Conservation (phyloP, 2,888 invertebrate genomes). For the Physocephala rufipes region DNA sequence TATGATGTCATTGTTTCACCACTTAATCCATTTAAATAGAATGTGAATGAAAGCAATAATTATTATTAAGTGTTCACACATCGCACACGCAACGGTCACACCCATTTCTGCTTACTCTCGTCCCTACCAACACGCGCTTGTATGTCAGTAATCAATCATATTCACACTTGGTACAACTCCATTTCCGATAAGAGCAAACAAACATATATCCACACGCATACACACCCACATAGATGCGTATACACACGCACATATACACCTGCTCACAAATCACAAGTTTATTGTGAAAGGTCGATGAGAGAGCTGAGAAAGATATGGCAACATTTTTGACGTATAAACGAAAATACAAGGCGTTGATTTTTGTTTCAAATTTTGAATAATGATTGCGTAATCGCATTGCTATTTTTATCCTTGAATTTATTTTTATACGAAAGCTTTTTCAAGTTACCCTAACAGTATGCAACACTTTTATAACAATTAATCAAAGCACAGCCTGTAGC, state of each 20-base stretch:
- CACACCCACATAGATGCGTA: too few relatives aligned
- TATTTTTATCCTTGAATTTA: background rate
- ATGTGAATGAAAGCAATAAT: constrained; percentile 9
- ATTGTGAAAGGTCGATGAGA: background rate
- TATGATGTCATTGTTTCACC: background rate
- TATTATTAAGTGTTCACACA: background rate
- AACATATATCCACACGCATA: too few relatives aligned
- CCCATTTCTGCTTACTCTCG: background rate
- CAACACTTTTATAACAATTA: constrained; percentile 16
- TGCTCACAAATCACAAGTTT: too few relatives aligned
- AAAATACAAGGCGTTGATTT: background rate
- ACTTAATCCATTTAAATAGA: background rate
- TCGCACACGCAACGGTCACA: background rate
- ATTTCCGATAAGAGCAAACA: constrained; percentile 7
- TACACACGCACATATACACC: too few relatives aligned
- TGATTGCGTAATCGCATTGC: constrained; percentile 6
- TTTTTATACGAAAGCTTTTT: background rate
- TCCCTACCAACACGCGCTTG: constrained; percentile 47
- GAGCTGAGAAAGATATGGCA: background rate
- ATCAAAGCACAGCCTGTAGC: background rate
- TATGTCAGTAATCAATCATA: constrained; percentile 60
- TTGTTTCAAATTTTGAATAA: background rate
- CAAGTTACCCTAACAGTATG: constrained; percentile 19
- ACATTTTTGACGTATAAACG: background rate
- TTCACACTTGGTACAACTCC: constrained; percentile 49